Percentiles rank a stretch among this genome's conserved stretches.
Evolutionary conservation across 2,797 vertebrate genomes (phyloP).

Genomic region (Gobionotothen gibberifrons): DNA sequence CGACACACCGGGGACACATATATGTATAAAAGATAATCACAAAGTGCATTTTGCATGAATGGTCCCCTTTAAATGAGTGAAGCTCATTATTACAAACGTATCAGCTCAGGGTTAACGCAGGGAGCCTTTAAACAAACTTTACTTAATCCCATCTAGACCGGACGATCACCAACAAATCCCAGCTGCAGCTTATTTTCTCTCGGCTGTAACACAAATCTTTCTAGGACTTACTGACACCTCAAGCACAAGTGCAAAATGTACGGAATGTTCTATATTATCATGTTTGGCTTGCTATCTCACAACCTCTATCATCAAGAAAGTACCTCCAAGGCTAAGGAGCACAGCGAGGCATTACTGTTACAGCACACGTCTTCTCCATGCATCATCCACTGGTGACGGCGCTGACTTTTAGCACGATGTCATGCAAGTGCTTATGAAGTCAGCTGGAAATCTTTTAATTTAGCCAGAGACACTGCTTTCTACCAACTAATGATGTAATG

Average conservation of each 20-base stretch:
- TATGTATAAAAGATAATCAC: too few species aligned
- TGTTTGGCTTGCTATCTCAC: background rate
- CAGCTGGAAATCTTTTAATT: background rate
- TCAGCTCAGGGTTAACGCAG: slow-evolving; percentile 38
- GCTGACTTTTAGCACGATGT: background rate
- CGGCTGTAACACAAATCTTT: background rate
- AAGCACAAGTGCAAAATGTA: background rate
- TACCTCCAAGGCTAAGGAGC: background rate
- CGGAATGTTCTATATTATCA: background rate
- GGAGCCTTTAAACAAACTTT: slow-evolving; percentile 36
- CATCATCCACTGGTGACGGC: too few species aligned
- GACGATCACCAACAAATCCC: background rate
- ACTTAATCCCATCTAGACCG: slow-evolving; percentile 29
- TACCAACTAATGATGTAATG: background rate
- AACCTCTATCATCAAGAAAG: background rate
- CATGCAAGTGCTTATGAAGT: background rate
- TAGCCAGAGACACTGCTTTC: background rate
- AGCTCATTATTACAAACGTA: slow-evolving; percentile 41
- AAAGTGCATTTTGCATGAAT: too few species aligned
- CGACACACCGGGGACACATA: too few species aligned
- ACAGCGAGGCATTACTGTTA: background rate
- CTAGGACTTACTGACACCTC: background rate
- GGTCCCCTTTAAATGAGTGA: slow-evolving; percentile 12
- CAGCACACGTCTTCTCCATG: too few species aligned
- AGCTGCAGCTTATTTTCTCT: slow-evolving; percentile 6